phyloP scores from a whole-genome alignment of 2,113 vertebrate species.

The Pitta sordida region DNA sequence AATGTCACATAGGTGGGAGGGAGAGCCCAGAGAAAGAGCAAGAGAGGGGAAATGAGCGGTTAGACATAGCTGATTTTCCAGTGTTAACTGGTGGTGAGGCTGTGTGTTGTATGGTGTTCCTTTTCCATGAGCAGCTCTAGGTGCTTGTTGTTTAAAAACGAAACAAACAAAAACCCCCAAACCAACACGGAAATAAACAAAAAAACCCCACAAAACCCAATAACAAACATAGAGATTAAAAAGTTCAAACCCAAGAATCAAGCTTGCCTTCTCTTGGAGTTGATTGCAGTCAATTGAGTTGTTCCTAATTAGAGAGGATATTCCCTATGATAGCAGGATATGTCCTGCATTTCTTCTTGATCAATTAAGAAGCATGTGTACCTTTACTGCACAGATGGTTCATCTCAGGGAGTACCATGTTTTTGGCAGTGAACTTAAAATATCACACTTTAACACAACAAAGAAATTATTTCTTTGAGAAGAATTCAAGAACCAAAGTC shows the following conservation, averaged over 20 bases:
- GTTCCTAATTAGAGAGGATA: neutral
- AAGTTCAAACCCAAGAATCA: neutral
- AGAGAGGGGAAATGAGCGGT: neutral
- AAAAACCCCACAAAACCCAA: neutral
- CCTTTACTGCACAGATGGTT: neutral
- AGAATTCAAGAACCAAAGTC: neutral
- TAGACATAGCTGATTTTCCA: neutral
- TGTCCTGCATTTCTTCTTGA: neutral
- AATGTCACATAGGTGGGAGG: neutral
- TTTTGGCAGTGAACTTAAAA: constrained; percentile 26
- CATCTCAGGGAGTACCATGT: neutral
- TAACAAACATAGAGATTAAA: neutral
- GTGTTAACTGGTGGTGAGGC: neutral
- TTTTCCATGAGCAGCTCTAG: neutral
- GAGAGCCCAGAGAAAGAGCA: neutral
- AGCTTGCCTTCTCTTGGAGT: neutral
- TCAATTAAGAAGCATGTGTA: neutral
- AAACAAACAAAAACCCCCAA: neutral
- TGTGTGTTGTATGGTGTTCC: neutral
- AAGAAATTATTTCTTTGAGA: neutral
- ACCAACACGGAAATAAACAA: neutral
- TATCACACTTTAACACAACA: neutral
- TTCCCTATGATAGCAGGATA: neutral
- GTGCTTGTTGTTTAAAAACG: neutral
- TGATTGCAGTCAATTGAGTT: neutral